phyloP scores from a whole-genome alignment of 2,797 vertebrate genomes.

The Spinibarbus caldwelli region DNA sequence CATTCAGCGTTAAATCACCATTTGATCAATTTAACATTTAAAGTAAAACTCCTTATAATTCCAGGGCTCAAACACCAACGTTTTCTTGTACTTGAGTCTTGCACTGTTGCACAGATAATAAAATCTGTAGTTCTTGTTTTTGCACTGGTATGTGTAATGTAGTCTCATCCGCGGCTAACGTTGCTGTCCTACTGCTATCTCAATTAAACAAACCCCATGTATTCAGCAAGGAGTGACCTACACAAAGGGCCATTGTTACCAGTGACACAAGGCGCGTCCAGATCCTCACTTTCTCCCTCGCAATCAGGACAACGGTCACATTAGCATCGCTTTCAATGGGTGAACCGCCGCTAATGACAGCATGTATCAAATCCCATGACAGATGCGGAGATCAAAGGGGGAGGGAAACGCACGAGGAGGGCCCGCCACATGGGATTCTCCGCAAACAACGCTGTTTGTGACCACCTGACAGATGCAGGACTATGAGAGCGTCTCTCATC shows the following conservation, averaged over 20 bases:
- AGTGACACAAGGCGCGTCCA: constrained; percentile 67
- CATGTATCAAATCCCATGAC: constrained; percentile 64
- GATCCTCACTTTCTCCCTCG: constrained; percentile 65
- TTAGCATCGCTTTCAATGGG: constrained; percentile 68
- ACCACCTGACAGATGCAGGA: constrained; percentile 63
- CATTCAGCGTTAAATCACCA: no score
- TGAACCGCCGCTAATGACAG: constrained; percentile 60
- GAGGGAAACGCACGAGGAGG: not conserved
- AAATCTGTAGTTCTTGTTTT: constrained; percentile 9
- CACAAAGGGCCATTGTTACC: constrained; percentile 75
- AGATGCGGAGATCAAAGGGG: constrained; percentile 46
- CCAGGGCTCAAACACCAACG: not conserved
- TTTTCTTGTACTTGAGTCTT: not conserved
- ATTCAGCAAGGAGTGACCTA: constrained; percentile 68
- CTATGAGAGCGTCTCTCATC: not conserved
- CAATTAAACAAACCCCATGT: constrained; percentile 75
- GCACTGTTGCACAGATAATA: not conserved
- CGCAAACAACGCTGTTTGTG: constrained; percentile 30
- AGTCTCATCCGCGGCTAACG: constrained; percentile 44
- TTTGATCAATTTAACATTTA: not conserved
- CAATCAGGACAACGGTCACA: constrained; percentile 71
- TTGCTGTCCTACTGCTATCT: constrained; percentile 58
- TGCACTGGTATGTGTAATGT: constrained; percentile 52
- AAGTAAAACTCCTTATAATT: not conserved
- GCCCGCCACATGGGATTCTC: constrained; percentile 10